Percentiles rank a stretch among this genome's conserved stretches.
Evolutionary conservation across 2,888 invertebrate species (phyloP).

Genomic region (Meloe dianella): DNA sequence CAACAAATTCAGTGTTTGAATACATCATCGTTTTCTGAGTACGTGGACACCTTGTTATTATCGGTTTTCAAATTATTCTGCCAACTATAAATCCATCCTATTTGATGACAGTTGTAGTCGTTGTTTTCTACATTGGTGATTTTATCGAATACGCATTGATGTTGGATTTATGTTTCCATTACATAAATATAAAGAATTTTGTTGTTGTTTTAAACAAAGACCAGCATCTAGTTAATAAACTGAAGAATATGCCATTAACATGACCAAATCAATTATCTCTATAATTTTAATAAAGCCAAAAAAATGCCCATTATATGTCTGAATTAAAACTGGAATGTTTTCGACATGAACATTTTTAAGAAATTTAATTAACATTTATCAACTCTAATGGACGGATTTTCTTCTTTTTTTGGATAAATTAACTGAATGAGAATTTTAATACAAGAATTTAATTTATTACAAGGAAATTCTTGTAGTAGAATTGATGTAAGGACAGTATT

Average conservation of each 20-base stretch:
- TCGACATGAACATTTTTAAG: background rate
- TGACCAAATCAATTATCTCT: background rate
- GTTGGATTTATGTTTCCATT: conserved; percentile 4
- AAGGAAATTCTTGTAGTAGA: background rate
- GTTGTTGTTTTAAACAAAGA: too few species aligned
- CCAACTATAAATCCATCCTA: background rate
- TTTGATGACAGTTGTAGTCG: conserved; percentile 10
- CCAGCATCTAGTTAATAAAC: background rate
- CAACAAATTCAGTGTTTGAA: background rate
- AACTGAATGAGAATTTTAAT: conserved; percentile 2
- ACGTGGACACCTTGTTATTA: background rate
- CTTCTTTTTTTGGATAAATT: background rate
- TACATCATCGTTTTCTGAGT: background rate
- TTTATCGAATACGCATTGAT: background rate
- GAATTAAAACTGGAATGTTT: background rate
- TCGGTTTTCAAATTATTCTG: conserved; percentile 7
- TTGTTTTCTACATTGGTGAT: background rate
- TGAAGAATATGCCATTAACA: background rate
- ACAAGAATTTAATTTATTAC: background rate
- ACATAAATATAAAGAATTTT: background rate
- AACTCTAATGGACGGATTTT: background rate
- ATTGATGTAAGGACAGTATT: background rate
- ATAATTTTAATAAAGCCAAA: background rate
- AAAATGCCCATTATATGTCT: background rate
- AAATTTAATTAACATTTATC: conserved; percentile 11